A percentile compares a stretch with the other conserved stretches of the same genome.
Evolutionary conservation across 2,113 vertebrate species (phyloP).

Genomic region (Paedocypris sp.): DNA sequence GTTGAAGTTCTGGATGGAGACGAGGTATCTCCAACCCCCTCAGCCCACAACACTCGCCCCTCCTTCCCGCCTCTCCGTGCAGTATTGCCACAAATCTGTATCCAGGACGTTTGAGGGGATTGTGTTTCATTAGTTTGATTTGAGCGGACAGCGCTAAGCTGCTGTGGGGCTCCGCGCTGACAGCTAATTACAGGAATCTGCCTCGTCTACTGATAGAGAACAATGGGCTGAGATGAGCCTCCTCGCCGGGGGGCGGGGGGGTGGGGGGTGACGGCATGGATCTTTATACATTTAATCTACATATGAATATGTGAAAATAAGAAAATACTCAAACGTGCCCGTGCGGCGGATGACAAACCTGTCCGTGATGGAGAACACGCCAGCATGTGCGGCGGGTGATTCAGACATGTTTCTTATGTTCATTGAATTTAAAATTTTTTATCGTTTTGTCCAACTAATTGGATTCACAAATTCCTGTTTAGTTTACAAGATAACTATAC

Average conservation of each 20-base stretch:
- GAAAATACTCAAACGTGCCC: conserved; percentile 6
- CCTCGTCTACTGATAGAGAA: conserved; percentile 80
- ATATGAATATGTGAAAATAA: conserved; percentile 20
- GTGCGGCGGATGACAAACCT: not conserved
- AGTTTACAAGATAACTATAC: no score
- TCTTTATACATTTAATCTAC: conserved; percentile 12
- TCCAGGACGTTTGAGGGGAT: conserved; percentile 85
- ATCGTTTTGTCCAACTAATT: no score
- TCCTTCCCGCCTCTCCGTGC: conserved; percentile 68
- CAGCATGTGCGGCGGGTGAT: not conserved
- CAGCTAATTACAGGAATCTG: conserved; percentile 99
- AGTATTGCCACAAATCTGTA: conserved; percentile 84
- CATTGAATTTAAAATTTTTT: no score
- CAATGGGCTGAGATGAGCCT: conserved; percentile 72
- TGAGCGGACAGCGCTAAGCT: conserved; percentile 89
- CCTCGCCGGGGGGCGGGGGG: conserved; percentile 50
- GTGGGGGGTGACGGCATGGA: conserved; percentile 40
- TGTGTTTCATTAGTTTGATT: conserved; percentile 98
- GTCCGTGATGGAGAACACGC: not conserved
- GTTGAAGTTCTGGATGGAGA: conserved; percentile 57
- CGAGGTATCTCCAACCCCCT: not conserved
- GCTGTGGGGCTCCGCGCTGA: conserved; percentile 83
- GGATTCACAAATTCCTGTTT: no score
- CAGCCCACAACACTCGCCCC: not conserved
- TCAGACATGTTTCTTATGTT: no score